Percentiles rank a stretch among this genome's conserved stretches.
These are phyloP conservation scores for Chaetodon trifascialis DNA, from an alignment of 2,113 vertebrate genomes.

Conservation along the genomic window DNA sequence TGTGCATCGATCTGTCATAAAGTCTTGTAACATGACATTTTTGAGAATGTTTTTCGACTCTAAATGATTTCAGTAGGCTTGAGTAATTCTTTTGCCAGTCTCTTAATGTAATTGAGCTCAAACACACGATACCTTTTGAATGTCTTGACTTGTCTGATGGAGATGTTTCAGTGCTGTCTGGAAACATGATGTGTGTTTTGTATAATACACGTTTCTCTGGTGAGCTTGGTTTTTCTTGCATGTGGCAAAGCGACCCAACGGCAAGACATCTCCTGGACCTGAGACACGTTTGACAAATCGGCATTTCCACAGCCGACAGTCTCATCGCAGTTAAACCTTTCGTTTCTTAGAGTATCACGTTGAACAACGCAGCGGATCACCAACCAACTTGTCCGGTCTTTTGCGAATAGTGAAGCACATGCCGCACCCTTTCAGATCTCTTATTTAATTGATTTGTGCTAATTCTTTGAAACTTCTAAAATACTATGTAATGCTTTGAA, in stretches of 20 bases:
- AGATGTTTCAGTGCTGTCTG: conserved; percentile 63
- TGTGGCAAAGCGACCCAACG: conserved; percentile 60
- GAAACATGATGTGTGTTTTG: conserved; percentile 62
- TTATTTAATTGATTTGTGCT: conserved; percentile 59
- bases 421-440: conserved; percentile 47
- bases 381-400: conserved; percentile 54
- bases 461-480: conserved; percentile 49
- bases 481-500: conserved; percentile 56
- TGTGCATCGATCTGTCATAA: conserved; percentile 73
- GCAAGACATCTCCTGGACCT: conserved; percentile 50
- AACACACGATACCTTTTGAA: conserved; percentile 69
- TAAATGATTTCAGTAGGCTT: conserved; percentile 61
- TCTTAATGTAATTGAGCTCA: conserved; percentile 70
- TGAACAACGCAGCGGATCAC: conserved; percentile 58
- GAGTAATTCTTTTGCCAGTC: conserved; percentile 59
- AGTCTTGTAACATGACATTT: conserved; percentile 73
- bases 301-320: conserved; percentile 46
- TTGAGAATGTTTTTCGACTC: conserved; percentile 72
- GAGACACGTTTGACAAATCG: conserved; percentile 53
- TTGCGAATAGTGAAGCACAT: conserved; percentile 74
- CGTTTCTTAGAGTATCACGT: conserved; percentile 46
- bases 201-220: conserved; percentile 57
- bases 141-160: conserved; percentile 71
- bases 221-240: conserved; percentile 70
- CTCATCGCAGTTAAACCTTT: conserved; percentile 43